These are phyloP conservation scores for Eilema caniola DNA, from an alignment of 2,888 invertebrate species.

Conservation along the genomic window DNA sequence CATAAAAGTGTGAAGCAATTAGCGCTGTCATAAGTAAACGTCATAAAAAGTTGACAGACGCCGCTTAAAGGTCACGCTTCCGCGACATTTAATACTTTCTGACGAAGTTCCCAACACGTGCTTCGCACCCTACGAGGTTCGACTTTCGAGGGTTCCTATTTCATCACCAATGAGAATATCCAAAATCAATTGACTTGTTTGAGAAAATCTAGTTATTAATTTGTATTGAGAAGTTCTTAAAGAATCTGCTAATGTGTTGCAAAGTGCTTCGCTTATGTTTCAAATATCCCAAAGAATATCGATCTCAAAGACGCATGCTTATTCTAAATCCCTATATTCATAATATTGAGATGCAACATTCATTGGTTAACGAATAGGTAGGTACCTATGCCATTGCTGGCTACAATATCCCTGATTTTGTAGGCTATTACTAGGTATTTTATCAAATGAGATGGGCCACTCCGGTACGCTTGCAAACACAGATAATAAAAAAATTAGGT, in stretches of 20 bases:
- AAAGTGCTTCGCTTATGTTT: no score
- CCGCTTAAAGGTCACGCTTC: constrained; percentile 69
- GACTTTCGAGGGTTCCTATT: constrained; percentile 17
- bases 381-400: no score
- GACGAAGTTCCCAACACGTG: constrained; percentile 59
- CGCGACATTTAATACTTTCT: constrained; percentile 70
- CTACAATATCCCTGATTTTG: no score
- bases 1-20: constrained; percentile 67
- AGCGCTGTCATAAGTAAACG: constrained; percentile 61
- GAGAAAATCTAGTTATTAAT: neutral
- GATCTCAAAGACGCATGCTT: neutral
- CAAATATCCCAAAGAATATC: neutral
- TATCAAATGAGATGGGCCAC: no score
- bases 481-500: neutral
- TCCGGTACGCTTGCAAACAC: neutral
- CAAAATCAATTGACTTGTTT: neutral
- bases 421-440: no score
- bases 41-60: constrained; percentile 68
- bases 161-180: neutral
- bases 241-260: no score
- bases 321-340: no score
- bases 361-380: neutral
- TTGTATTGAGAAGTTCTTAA: neutral
- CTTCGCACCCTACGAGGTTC: constrained; percentile 49
- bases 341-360: neutral